A percentile compares a stretch with the other conserved stretches of the same genome.
phyloP scores from a whole-genome alignment of 1,140 invertebrate genomes.

The Metopolophium dirhodum region DNA sequence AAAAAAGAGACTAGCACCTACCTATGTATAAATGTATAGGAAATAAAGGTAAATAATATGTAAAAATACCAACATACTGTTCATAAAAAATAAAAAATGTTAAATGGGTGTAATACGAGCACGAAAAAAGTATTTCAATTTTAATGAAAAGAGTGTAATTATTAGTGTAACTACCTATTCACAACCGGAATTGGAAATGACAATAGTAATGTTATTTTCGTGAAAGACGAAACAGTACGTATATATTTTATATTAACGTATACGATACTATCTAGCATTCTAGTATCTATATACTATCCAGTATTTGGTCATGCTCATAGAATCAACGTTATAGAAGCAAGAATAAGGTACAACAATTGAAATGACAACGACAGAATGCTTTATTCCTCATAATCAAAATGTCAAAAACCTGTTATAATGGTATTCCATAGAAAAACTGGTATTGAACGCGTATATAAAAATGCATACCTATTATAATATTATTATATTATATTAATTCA shows the following conservation, averaged over 20 bases:
- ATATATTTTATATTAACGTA: not conserved
- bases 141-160: not conserved
- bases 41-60: not conserved
- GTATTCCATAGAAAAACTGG: not conserved
- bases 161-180: not conserved
- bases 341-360: not conserved
- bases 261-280: not conserved
- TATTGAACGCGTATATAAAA: not conserved
- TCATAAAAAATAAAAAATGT: not conserved
- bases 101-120: not conserved
- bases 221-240: not conserved
- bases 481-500: not conserved
- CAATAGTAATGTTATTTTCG: constrained; percentile 25
- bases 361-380: constrained; percentile 6
- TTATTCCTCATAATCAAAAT: constrained; percentile 29
- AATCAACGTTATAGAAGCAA: not conserved
- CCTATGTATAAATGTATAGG: no score
- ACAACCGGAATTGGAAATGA: not conserved
- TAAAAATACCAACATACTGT: not conserved
- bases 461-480: not conserved
- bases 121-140: not conserved
- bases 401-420: not conserved
- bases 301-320: constrained; percentile 4
- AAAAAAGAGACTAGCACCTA: no score
- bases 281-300: not conserved